Conservation (phyloP, 1,140 invertebrate genomes). For the Drosophila baimaii region DNA sequence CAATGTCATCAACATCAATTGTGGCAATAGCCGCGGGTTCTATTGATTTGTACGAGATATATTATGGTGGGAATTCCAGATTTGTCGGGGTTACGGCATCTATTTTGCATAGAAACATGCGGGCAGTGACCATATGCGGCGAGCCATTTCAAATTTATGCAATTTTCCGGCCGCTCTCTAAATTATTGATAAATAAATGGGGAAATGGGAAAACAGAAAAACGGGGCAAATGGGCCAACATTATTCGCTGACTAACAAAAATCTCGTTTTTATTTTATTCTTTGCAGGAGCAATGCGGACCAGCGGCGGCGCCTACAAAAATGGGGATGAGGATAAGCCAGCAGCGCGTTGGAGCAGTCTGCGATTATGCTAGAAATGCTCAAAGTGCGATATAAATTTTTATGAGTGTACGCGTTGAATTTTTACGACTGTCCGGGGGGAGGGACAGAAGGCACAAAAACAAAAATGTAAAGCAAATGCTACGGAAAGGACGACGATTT, state of each 20-base stretch:
- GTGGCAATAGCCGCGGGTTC: slow-evolving; percentile 44
- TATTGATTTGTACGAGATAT: slow-evolving; percentile 49
- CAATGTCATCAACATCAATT: slow-evolving; percentile 46
- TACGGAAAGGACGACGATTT: slow-evolving; percentile 44
- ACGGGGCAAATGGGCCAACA: background rate
- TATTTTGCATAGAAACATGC: slow-evolving; percentile 46
- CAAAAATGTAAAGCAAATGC: slow-evolving; percentile 34
- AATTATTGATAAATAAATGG: slow-evolving; percentile 58
- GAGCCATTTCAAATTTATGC: slow-evolving; percentile 69
- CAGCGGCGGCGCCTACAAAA: slow-evolving; percentile 27
- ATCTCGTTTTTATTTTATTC: slow-evolving; percentile 5
- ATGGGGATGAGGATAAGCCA: slow-evolving; percentile 32
- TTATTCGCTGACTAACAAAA: slow-evolving; percentile 46
- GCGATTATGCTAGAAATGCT: slow-evolving; percentile 58
- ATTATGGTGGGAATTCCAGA: slow-evolving; percentile 49
- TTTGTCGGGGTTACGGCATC: slow-evolving; percentile 22
- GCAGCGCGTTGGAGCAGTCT: slow-evolving; percentile 26
- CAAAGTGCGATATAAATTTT: slow-evolving; percentile 72
- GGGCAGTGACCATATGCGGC: slow-evolving; percentile 35
- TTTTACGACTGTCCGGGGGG: slow-evolving; percentile 61
- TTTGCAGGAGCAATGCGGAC: slow-evolving; percentile 37
- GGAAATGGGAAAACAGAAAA: background rate
- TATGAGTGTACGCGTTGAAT: slow-evolving; percentile 69
- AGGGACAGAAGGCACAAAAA: background rate
- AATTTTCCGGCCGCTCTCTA: slow-evolving; percentile 49